Conservation (phyloP, 2,113 vertebrate species). For the Centropus unirufus region DNA sequence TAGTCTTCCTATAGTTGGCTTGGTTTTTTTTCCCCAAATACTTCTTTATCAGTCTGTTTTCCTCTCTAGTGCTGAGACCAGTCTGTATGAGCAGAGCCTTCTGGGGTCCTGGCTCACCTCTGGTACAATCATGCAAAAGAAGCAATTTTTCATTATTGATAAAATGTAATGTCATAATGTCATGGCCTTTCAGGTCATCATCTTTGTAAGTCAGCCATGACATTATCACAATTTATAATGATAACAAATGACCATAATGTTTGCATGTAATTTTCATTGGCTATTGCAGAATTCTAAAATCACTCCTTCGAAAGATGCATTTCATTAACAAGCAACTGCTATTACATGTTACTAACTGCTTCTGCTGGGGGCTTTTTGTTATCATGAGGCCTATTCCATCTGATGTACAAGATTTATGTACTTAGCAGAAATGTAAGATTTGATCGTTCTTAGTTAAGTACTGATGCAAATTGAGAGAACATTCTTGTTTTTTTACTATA, state of each 20-base stretch:
- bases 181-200: constrained; percentile 84
- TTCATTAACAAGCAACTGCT: constrained; percentile 4
- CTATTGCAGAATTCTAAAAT: constrained; percentile 73
- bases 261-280: constrained; percentile 80
- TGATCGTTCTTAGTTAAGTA: neutral
- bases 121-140: constrained; percentile 66
- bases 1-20: neutral
- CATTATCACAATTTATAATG: constrained; percentile 84
- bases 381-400: neutral
- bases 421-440: neutral
- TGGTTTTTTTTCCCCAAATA: neutral
- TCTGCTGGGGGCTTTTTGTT: neutral
- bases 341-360: neutral
- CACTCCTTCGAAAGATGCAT: constrained; percentile 46
- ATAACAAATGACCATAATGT: constrained; percentile 81
- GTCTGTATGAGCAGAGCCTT: constrained; percentile 3
- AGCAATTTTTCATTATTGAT: constrained; percentile 87
- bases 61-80: neutral
- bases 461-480: neutral
- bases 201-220: constrained; percentile 82
- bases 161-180: constrained; percentile 86
- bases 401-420: neutral
- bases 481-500: neutral
- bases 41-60: neutral
- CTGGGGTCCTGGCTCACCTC: constrained; percentile 46